Evolutionary conservation across 2,797 vertebrate species (phyloP), one percentile per base, ranked within the genome.

Genomic region (Argya squamiceps): DNA sequence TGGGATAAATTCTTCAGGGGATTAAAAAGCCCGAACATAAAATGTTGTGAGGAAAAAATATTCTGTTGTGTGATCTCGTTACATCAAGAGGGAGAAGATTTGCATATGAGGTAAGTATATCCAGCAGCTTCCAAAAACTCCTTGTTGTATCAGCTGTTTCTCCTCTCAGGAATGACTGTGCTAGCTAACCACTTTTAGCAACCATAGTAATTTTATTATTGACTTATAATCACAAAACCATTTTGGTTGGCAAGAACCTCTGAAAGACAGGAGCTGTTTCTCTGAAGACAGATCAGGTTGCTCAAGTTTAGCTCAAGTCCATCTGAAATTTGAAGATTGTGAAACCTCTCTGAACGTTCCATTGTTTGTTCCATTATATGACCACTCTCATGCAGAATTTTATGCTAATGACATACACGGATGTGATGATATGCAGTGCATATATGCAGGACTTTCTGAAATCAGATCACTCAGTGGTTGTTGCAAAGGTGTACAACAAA

Each of bases 11-110:
- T 82, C 15, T 69, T 71, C 11, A 37, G 14, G 22, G 32, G 9
- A 58, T 76, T 32, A 32, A 53, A 32, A 30, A 10, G 26, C 4
- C 4, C 0, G 0, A 58, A 8, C 2, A 26, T 37, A 21, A 86
- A 88, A 58, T 7, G 1, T 16, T 82, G 8, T 34, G 36, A 74
- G 27, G 30, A 86, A 65, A 74, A 32, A 9, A 26, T 37, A 47
- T 46, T 5, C 3, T 59, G 5, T 50, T 63, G 3, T 10, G 1
- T 64, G 37, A 78, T 67, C 29, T 19, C 9, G 29, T 29, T 39
- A 16, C 17, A 32, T 71, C 56, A 41, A 53, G 24, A 71, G 23
- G 26, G 87, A 53, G 24, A 76, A 73, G 30, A 60, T 68, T 88
- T 88, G 34, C 21, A 27, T 59, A 37, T 2, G 10, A 50, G 27